A percentile compares a stretch with the other conserved stretches of the same genome.
These are phyloP conservation scores for Spodoptera exigua DNA, from an alignment of 2,888 invertebrate species.

Conservation along the genomic window DNA sequence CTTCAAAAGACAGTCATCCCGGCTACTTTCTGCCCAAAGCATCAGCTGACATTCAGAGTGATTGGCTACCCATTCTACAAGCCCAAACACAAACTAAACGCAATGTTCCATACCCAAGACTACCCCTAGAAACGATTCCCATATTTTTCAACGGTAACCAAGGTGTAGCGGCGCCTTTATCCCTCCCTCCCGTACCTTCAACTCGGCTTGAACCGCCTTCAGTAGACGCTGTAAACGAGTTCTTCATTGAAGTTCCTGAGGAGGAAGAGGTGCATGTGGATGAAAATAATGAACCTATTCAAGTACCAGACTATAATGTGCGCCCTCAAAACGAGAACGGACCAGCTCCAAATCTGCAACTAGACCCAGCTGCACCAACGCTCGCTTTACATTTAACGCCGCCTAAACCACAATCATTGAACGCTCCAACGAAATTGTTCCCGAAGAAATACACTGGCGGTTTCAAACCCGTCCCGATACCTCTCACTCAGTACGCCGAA, in stretches of 20 bases:
- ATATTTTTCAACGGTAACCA: constrained; percentile 61
- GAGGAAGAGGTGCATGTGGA: constrained; percentile 81
- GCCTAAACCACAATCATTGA: constrained; percentile 71
- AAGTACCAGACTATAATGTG: constrained; percentile 45
- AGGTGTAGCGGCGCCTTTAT: constrained; percentile 41
- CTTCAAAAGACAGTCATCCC: constrained; percentile 67
- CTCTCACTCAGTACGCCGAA: constrained; percentile 74
- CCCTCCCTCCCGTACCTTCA: constrained; percentile 71
- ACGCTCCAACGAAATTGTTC: constrained; percentile 87
- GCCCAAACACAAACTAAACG: constrained; percentile 47
- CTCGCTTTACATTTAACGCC: constrained; percentile 73
- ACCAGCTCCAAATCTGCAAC: constrained; percentile 58
- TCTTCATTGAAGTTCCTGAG: constrained; percentile 76
- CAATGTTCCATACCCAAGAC: constrained; percentile 43
- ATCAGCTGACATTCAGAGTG: constrained; percentile 72
- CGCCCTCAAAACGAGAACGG: constrained; percentile 52
- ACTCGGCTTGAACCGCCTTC: constrained; percentile 76
- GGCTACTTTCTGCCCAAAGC: constrained; percentile 72
- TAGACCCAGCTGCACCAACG: constrained; percentile 72
- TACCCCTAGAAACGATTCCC: constrained; percentile 58
- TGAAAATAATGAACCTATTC: constrained; percentile 71
- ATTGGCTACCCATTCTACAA: constrained; percentile 82
- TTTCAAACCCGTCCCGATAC: constrained; percentile 83
- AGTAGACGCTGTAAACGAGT: constrained; percentile 76
- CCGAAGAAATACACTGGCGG: constrained; percentile 89